Conservation (phyloP, 1,140 invertebrate species). For the Araneus ventricosus region DNA sequence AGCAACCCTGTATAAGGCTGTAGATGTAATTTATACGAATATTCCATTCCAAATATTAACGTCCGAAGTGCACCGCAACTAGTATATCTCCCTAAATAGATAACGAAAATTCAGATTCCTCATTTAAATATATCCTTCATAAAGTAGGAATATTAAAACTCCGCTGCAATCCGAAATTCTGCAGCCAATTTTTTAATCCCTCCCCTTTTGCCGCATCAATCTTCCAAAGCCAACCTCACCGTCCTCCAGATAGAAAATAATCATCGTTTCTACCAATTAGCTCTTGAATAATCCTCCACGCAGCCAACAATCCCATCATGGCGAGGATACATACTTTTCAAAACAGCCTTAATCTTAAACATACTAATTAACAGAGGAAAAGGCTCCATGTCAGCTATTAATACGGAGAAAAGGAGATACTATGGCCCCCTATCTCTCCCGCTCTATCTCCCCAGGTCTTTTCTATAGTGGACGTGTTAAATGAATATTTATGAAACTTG, state of each 20-base stretch:
- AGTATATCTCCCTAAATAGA: too few species aligned
- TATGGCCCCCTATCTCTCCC: not conserved
- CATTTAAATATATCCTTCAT: too few species aligned
- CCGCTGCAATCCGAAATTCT: not conserved
- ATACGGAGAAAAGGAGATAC: slow-evolving; percentile 36
- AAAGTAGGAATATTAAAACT: too few species aligned
- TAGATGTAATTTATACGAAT: too few species aligned
- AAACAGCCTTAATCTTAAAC: slow-evolving; percentile 31
- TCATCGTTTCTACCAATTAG: slow-evolving; percentile 56
- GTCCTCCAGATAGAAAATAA: slow-evolving; percentile 19
- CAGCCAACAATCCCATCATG: not conserved
- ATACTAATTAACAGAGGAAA: slow-evolving; percentile 68
- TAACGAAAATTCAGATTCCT: too few species aligned
- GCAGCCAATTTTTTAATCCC: not conserved
- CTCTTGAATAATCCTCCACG: slow-evolving; percentile 17
- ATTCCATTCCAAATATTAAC: too few species aligned
- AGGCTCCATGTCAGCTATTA: slow-evolving; percentile 69
- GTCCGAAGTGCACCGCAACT: too few species aligned
- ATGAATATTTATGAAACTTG: slow-evolving; percentile 72
- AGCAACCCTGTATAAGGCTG: too few species aligned
- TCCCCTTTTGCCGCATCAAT: not conserved
- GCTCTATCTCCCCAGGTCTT: not conserved
- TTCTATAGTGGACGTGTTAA: slow-evolving; percentile 12
- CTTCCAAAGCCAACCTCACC: not conserved
- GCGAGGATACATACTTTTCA: slow-evolving; percentile 23